Evolutionary conservation across 2,113 vertebrate genomes (phyloP), one percentile per base, ranked within the genome.

Genomic region (Oncorhynchus clarkii): DNA sequence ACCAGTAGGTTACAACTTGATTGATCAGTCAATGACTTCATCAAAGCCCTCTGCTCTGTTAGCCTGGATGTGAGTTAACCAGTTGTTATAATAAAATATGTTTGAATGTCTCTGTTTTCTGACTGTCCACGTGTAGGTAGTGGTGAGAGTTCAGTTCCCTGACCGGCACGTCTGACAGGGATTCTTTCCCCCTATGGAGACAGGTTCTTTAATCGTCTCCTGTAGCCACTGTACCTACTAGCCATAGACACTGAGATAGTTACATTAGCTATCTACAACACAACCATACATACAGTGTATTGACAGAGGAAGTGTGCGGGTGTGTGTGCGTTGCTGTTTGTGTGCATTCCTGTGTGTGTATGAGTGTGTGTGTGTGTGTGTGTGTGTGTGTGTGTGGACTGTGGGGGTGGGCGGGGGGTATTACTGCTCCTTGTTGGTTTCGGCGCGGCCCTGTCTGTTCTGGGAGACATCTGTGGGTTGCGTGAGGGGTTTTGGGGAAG

Each of bases 181-280:
- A 1, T 93, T 93, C 82, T 96, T 96, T 78, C 77, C 45, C 27
- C 92, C 92, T n/a, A 85, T 73, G 11, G 94, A 96, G 81, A 95
- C 94, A 85, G 90, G 16, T 3, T 76, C 64, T 60, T 59, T 60
- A 45, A 45, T 45, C 1, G 39, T 45, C 9, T 11, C n/a, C 8
- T 8, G 24, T 48, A 18, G 20, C 45, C 39, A 24, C 48, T 26
- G 62, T 59, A 45, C 39, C 39, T 45, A 45, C 9, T 45, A 45
- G 39, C 20, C 34, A 9, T 45, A 45, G 8, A 45, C 34, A 39
- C 34, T 39, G 34, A 8, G 34, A 9, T 8, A 39, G 39, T 45
- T 34, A 34, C 34, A 34, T 34, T 45, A 45, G 39, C 39, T 11
- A 45, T 9, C 39, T 45, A 45, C 39, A 11, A 45, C 39, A 45